Conservation (phyloP, 2,888 invertebrate species). For the Terebella lapidaria region DNA sequence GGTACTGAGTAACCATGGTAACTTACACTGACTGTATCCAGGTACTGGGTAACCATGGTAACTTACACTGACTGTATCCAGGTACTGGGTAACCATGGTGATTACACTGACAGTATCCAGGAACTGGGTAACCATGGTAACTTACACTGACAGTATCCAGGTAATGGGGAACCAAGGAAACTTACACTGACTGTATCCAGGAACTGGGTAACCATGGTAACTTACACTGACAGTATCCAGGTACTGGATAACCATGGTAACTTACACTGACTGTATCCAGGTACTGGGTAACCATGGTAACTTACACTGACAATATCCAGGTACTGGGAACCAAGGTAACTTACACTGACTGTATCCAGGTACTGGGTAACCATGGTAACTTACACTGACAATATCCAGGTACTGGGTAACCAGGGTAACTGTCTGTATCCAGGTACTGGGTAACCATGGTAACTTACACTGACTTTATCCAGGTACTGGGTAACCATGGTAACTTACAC, state of each 20-base stretch:
- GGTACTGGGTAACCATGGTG: conserved; percentile 78
- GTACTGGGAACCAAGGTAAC: too few species aligned
- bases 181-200: conserved; percentile 78
- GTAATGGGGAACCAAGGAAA: conserved; percentile 92
- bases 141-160: conserved; percentile 78
- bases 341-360: conserved; percentile 79
- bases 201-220: too few species aligned
- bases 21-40: conserved; percentile 79
- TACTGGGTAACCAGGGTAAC: too few species aligned
- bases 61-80: conserved; percentile 79
- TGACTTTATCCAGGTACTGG: conserved; percentile 89
- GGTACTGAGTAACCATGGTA: too few species aligned
- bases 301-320: conserved; percentile 78
- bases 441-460: too few species aligned
- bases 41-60: too few species aligned
- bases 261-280: conserved; percentile 78
- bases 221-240: conserved; percentile 78
- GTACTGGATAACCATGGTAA: too few species aligned
- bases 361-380: too few species aligned
- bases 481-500: too few species aligned
- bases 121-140: too few species aligned
- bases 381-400: conserved; percentile 79
- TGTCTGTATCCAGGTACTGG: too few species aligned
- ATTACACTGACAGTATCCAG: conserved; percentile 78
- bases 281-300: too few species aligned